phyloP scores from a whole-genome alignment of 2,113 vertebrate genomes.

The Columba janthina region DNA sequence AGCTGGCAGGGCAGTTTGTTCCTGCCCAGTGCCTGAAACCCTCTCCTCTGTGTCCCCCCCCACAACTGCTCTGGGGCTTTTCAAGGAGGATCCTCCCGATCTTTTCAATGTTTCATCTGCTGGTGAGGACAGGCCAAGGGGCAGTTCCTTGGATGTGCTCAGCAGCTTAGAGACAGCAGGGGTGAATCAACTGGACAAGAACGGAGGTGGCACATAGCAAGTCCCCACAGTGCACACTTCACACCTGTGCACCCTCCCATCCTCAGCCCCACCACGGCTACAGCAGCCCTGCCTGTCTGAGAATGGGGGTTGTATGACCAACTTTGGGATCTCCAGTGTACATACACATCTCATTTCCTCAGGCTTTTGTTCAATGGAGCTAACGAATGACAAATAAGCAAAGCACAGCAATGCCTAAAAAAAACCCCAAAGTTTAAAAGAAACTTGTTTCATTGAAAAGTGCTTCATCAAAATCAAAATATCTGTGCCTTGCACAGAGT shows the following conservation, averaged over 20 bases:
- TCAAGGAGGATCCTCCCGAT: neutral
- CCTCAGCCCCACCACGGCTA: rapidly evolving
- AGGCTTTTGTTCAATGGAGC: neutral
- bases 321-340: neutral
- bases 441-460: neutral
- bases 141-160: neutral
- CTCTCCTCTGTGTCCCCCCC: neutral
- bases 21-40: neutral
- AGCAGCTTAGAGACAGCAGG: neutral
- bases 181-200: neutral
- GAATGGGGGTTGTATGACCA: neutral
- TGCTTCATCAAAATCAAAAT: neutral
- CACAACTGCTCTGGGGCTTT: rapidly evolving
- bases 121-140: neutral
- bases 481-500: neutral
- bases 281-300: neutral
- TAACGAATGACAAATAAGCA: neutral
- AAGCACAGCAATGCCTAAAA: neutral
- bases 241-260: rapidly evolving
- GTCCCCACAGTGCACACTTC: rapidly evolving
- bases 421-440: neutral
- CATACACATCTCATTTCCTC: neutral
- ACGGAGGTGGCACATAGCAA: rapidly evolving
- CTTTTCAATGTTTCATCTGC: neutral
- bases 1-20: neutral